These are phyloP conservation scores for Athripsodes cinereus DNA, from an alignment of 2,888 invertebrate species.

Conservation along the genomic window DNA sequence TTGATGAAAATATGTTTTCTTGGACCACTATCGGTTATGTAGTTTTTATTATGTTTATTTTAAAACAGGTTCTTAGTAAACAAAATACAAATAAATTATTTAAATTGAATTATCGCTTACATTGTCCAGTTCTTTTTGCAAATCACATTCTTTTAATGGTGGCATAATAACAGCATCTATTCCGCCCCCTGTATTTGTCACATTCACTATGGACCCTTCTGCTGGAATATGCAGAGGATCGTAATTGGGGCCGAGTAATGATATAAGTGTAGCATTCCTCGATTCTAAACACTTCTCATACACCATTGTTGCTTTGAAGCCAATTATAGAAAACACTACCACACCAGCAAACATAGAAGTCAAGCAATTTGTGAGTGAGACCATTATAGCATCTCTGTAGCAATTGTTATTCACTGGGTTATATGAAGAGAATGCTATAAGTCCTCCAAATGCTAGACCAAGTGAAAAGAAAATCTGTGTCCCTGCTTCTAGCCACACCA, in stretches of 20 bases:
- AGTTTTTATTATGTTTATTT: too few relatives aligned
- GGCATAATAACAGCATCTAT: slow-evolving; percentile 57
- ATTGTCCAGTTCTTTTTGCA: slow-evolving; percentile 82
- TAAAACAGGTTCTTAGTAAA: background rate
- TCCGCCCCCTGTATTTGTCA: slow-evolving; percentile 48
- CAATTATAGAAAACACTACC: slow-evolving; percentile 93
- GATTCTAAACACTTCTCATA: slow-evolving; percentile 67
- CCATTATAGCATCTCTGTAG: slow-evolving; percentile 87
- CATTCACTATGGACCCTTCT: slow-evolving; percentile 50
- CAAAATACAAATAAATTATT: slow-evolving; percentile 1
- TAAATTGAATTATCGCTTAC: slow-evolving; percentile 50
- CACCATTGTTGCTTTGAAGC: slow-evolving; percentile 84
- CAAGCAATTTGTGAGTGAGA: slow-evolving; percentile 87
- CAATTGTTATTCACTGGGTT: slow-evolving; percentile 96
- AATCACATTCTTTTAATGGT: slow-evolving; percentile 67
- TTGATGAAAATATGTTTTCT: too few relatives aligned
- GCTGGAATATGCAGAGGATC: slow-evolving; percentile 47
- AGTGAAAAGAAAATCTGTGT: slow-evolving; percentile 97
- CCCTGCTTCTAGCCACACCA: slow-evolving; percentile 96
- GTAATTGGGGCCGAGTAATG: slow-evolving; percentile 50
- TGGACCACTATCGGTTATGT: too few relatives aligned
- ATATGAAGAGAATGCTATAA: slow-evolving; percentile 95
- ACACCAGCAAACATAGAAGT: slow-evolving; percentile 97
- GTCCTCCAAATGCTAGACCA: slow-evolving; percentile 90
- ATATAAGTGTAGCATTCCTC: slow-evolving; percentile 55